Evolutionary conservation across 2,888 invertebrate genomes (phyloP).

Genomic region (Phragmatobia fuliginosa): DNA sequence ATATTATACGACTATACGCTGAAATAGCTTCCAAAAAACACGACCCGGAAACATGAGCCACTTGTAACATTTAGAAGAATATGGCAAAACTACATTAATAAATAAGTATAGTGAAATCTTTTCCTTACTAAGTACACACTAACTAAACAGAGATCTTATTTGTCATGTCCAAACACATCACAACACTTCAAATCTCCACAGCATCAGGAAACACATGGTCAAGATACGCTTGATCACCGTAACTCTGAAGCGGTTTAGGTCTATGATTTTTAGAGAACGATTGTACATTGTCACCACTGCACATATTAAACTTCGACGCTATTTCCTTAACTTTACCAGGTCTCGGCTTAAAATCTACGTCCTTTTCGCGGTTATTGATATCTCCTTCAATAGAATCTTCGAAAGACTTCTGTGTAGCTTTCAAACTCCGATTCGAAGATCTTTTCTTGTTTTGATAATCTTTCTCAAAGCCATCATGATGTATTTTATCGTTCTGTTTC

Average conservation of each 20-base stretch:
- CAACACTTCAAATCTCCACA: slow-evolving; percentile 73
- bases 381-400: slow-evolving; percentile 52
- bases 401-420: slow-evolving; percentile 56
- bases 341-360: slow-evolving; percentile 67
- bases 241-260: slow-evolving; percentile 87
- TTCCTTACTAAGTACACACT: slow-evolving; percentile 50
- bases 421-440: slow-evolving; percentile 63
- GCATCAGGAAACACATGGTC: slow-evolving; percentile 88
- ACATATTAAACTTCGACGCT: slow-evolving; percentile 78
- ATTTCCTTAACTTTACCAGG: slow-evolving; percentile 82
- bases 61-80: slow-evolving; percentile 48
- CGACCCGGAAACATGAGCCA: slow-evolving; percentile 29
- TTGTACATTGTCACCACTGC: slow-evolving; percentile 63
- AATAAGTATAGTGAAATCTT: slow-evolving; percentile 55
- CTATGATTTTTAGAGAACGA: slow-evolving; percentile 73
- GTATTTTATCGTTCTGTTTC: slow-evolving; percentile 50
- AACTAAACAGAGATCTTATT: slow-evolving; percentile 51
- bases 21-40: slow-evolving; percentile 40
- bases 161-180: slow-evolving; percentile 45
- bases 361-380: slow-evolving; percentile 23
- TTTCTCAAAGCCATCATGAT: slow-evolving; percentile 48
- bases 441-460: slow-evolving; percentile 57
- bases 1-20: slow-evolving; percentile 47
- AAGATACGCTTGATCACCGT: slow-evolving; percentile 87
- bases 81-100: slow-evolving; percentile 58